phyloP scores from a whole-genome alignment of 2,797 vertebrate species.

The Eulemur mongoz region DNA sequence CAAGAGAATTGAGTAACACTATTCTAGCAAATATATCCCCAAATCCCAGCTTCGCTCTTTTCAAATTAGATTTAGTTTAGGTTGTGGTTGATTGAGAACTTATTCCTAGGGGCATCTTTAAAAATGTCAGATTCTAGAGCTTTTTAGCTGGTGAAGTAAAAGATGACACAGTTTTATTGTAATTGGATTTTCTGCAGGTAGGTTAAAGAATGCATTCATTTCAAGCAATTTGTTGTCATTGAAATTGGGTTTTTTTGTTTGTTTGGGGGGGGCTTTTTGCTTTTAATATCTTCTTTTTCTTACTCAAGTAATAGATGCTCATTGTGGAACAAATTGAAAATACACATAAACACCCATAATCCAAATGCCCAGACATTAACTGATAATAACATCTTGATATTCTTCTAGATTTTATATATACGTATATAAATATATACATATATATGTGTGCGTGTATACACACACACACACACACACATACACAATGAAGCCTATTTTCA shows the following conservation, averaged over 20 bases:
- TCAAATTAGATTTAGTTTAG: slow-evolving; percentile 57
- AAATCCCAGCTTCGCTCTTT: not conserved
- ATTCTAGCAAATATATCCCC: not conserved
- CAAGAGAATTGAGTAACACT: not conserved
- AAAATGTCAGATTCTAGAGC: slow-evolving; percentile 34
- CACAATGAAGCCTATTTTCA: not conserved
- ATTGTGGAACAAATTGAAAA: not conserved
- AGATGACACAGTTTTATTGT: slow-evolving; percentile 10
- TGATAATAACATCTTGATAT: not conserved
- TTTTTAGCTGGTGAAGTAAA: slow-evolving; percentile 1
- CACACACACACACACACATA: not conserved
- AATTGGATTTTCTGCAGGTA: slow-evolving; percentile 53
- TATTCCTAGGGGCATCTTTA: slow-evolving; percentile 34
- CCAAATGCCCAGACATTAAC: not conserved
- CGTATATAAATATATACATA: too few relatives aligned
- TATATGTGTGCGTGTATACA: too few relatives aligned
- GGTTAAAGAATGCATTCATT: slow-evolving; percentile 52
- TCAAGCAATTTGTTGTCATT: slow-evolving; percentile 31
- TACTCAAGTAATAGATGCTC: not conserved
- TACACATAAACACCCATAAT: not conserved
- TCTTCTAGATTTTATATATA: not conserved
- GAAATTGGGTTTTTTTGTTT: slow-evolving; percentile 8
- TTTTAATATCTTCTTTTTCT: not conserved
- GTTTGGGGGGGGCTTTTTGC: not conserved
- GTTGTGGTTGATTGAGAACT: slow-evolving; percentile 37